Conservation (phyloP, 2,888 invertebrate genomes). For the Netelia virgata region DNA sequence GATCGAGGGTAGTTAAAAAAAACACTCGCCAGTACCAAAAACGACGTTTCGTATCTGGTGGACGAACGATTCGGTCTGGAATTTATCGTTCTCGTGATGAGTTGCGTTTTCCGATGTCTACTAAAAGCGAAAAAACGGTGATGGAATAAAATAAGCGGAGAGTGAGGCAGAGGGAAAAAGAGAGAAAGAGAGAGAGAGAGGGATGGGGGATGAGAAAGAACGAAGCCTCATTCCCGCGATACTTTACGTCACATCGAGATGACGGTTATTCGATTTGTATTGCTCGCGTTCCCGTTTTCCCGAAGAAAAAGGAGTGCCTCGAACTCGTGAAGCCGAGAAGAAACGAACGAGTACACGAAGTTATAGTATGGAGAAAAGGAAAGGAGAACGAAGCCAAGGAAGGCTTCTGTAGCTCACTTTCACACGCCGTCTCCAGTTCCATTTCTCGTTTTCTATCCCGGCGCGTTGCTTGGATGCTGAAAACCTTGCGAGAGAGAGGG, state of each 20-base stretch:
- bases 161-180: not conserved
- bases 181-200: constrained; percentile 8
- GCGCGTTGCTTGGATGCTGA: constrained; percentile 39
- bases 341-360: constrained; percentile 40
- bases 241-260: constrained; percentile 64
- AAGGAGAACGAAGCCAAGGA: constrained; percentile 5
- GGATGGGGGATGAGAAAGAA: constrained; percentile 32
- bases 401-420: constrained; percentile 22
- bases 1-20: constrained; percentile 6
- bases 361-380: constrained; percentile 15
- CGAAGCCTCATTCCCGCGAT: constrained; percentile 51
- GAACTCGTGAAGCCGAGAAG: constrained; percentile 46
- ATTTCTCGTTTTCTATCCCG: constrained; percentile 47
- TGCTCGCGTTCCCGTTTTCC: constrained; percentile 52
- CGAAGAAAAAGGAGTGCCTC: constrained; percentile 48
- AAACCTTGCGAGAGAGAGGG: constrained; percentile 21
- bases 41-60: constrained; percentile 23
- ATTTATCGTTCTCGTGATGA: constrained; percentile 40
- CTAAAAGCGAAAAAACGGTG: not conserved
- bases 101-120: constrained; percentile 43
- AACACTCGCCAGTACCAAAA: not conserved
- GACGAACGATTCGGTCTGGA: constrained; percentile 23
- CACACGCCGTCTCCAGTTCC: constrained; percentile 52
- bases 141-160: not conserved
- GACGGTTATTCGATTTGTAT: constrained; percentile 72